Percentiles rank a stretch among this genome's conserved stretches.
Evolutionary conservation across 2,888 invertebrate species (phyloP).

Genomic region (Gerris lacustris): DNA sequence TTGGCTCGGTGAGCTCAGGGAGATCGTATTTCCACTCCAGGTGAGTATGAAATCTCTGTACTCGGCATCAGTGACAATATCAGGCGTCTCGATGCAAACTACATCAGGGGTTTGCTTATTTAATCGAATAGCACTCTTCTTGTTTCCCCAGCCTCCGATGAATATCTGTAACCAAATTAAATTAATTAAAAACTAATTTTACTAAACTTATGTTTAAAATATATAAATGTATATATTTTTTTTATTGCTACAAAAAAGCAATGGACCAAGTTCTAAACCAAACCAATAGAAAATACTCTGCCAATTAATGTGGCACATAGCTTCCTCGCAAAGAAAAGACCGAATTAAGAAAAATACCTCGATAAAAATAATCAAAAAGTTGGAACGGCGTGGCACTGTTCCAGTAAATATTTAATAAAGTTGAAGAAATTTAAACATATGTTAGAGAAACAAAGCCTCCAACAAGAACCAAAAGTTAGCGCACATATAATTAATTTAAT

Average conservation of each 20-base stretch:
- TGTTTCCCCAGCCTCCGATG: constrained; percentile 79
- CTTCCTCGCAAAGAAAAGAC: too few species aligned
- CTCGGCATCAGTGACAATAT: constrained; percentile 57
- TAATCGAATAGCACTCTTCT: constrained; percentile 68
- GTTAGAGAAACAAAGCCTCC: too few species aligned
- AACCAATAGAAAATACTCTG: too few species aligned
- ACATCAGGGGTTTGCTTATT: constrained; percentile 65
- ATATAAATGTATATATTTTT: background rate
- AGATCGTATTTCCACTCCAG: constrained; percentile 51
- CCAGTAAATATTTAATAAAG: too few species aligned
- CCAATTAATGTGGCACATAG: too few species aligned
- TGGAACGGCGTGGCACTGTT: too few species aligned
- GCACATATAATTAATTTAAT: too few species aligned
- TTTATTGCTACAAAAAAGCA: background rate
- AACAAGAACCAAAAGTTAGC: too few species aligned
- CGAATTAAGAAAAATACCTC: too few species aligned
- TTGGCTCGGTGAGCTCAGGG: constrained; percentile 43
- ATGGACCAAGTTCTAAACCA: background rate
- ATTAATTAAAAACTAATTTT: constrained; percentile 14
- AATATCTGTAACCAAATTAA: constrained; percentile 46
- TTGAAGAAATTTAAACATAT: too few species aligned
- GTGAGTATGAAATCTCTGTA: constrained; percentile 75
- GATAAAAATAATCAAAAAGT: too few species aligned
- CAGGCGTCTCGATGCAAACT: constrained; percentile 56
- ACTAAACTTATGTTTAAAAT: background rate